Evolutionary conservation across 1,140 invertebrate genomes (phyloP).

Genomic region (Danaus melanippus): DNA sequence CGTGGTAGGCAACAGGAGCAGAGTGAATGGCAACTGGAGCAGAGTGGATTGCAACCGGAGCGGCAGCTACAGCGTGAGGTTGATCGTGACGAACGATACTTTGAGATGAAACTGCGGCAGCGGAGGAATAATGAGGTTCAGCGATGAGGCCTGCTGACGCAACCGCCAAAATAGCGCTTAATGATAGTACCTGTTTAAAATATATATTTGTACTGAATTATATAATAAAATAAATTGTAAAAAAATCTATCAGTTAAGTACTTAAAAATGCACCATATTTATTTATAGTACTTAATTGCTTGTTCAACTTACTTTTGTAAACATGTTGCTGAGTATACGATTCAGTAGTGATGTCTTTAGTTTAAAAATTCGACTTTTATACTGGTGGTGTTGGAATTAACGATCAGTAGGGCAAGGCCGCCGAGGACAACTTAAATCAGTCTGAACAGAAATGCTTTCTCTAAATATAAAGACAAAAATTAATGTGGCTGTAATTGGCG

Average conservation of each 20-base stretch:
- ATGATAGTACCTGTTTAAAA: constrained; percentile 35
- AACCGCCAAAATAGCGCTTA: constrained; percentile 45
- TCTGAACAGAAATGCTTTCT: too few relatives aligned
- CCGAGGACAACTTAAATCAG: neutral
- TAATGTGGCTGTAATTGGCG: too few relatives aligned
- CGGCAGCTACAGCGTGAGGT: constrained; percentile 8
- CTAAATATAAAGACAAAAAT: too few relatives aligned
- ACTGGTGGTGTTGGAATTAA: too few relatives aligned
- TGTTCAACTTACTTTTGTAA: constrained; percentile 3
- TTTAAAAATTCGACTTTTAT: too few relatives aligned
- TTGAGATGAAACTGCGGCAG: constrained; percentile 48
- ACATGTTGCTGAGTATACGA: constrained; percentile 5
- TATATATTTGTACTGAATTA: too few relatives aligned
- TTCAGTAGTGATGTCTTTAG: neutral
- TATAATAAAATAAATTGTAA: too few relatives aligned
- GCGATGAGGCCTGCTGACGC: constrained; percentile 41
- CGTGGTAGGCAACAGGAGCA: constrained; percentile 20
- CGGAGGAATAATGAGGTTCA: constrained; percentile 39
- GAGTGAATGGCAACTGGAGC: constrained; percentile 25
- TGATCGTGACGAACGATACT: constrained; percentile 46
- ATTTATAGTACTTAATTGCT: neutral
- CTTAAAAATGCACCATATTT: too few relatives aligned
- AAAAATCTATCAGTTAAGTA: too few relatives aligned
- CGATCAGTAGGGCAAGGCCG: constrained; percentile 2
- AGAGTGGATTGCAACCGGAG: constrained; percentile 11